Conservation (phyloP, 92 coral and sea anemone genomes). For the Phenganax subtilis region DNA sequence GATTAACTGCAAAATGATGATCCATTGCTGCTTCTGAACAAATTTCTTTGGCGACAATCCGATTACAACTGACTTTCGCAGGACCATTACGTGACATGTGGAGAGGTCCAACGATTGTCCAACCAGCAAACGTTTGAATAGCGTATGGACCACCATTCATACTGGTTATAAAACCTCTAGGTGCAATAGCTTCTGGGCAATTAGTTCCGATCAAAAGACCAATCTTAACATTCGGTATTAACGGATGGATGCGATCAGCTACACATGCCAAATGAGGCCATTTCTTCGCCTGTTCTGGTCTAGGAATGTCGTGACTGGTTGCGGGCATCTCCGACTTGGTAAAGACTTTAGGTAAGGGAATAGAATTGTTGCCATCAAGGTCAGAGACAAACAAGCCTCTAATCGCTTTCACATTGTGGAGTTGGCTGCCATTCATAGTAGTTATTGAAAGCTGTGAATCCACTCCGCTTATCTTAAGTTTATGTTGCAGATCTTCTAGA, state of each 20-base stretch:
- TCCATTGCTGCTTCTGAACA: slow-evolving; percentile 28
- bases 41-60: slow-evolving; percentile 42
- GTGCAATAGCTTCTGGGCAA: slow-evolving; percentile 51
- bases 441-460: slow-evolving; percentile 38
- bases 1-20: slow-evolving; percentile 51
- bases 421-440: slow-evolving; percentile 45
- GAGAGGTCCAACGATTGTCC: slow-evolving; percentile 56
- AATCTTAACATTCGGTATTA: slow-evolving; percentile 33
- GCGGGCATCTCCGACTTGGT: slow-evolving; percentile 46
- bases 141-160: slow-evolving; percentile 47
- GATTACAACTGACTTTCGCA: slow-evolving; percentile 29
- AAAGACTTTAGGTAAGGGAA: slow-evolving; percentile 42
- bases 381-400: slow-evolving; percentile 48
- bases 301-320: slow-evolving; percentile 32
- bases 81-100: slow-evolving; percentile 29
- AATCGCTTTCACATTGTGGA: slow-evolving; percentile 41
- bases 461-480: slow-evolving; percentile 33
- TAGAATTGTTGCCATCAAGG: slow-evolving; percentile 33
- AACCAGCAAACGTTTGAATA: slow-evolving; percentile 48
- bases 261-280: slow-evolving; percentile 44
- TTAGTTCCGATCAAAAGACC: slow-evolving; percentile 50
- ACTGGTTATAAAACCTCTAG: slow-evolving; percentile 36
- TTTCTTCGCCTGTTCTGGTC: slow-evolving; percentile 27
- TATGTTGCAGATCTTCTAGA: slow-evolving; percentile 11
- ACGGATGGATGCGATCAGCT: slow-evolving; percentile 41